Conservation (phyloP, 2,113 vertebrate genomes). For the Serinus canaria region DNA sequence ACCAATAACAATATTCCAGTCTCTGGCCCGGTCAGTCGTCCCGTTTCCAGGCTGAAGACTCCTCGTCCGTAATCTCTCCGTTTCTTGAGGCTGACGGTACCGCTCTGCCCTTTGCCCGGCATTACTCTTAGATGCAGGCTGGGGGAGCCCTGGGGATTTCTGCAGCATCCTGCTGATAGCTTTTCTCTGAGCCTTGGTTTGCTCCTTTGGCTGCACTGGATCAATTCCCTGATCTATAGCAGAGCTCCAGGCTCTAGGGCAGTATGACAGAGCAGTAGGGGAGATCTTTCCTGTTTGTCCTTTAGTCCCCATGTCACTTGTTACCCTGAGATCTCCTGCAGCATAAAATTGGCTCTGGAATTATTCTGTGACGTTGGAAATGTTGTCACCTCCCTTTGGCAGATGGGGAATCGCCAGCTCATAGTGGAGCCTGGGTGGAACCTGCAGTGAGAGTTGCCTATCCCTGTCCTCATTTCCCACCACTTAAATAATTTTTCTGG, state of each 20-base stretch:
- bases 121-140: neutral
- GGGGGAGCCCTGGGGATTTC: neutral
- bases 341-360: neutral
- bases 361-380: rapidly evolving
- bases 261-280: neutral
- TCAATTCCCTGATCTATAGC: neutral
- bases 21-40: neutral
- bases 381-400: neutral
- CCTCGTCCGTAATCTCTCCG: neutral
- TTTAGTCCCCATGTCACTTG: rapidly evolving
- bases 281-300: neutral
- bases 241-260: neutral
- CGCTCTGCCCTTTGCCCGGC: neutral
- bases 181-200: neutral
- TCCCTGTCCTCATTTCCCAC: neutral
- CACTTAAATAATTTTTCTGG: neutral
- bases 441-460: neutral
- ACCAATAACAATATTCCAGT: neutral
- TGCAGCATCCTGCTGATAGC: neutral
- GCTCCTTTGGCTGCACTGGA: neutral
- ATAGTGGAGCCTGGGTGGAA: neutral
- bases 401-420: rapidly evolving
- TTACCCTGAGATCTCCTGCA: neutral
- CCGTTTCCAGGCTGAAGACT: conserved; percentile 3
- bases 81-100: neutral